phyloP scores from a whole-genome alignment of 2,113 vertebrate species.

The Lepisosteus osseus region DNA sequence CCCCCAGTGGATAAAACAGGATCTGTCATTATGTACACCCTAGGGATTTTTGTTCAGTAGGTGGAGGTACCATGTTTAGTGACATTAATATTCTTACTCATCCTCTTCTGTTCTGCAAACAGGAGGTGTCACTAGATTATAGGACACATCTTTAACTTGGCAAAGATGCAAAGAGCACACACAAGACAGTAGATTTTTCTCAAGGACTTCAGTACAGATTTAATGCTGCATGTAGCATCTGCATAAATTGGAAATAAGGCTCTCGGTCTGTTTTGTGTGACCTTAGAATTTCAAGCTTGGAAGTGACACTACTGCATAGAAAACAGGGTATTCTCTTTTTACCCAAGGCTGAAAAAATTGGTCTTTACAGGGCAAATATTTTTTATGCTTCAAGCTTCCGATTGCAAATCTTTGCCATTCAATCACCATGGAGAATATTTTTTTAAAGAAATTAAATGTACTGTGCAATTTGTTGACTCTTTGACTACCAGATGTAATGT shows the following conservation, averaged over 20 bases:
- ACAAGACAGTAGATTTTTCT: background rate
- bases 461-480: too few species aligned
- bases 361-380: background rate
- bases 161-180: too few species aligned
- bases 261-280: background rate
- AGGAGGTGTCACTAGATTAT: too few species aligned
- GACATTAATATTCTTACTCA: too few species aligned
- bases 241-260: background rate
- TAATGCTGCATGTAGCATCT: background rate
- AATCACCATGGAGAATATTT: background rate
- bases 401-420: background rate
- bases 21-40: background rate
- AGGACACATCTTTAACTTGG: too few species aligned
- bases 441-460: too few species aligned
- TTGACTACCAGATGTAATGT: too few species aligned
- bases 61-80: too few species aligned
- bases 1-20: background rate
- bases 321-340: background rate
- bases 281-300: background rate
- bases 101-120: too few species aligned
- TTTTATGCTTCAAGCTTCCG: too few species aligned
- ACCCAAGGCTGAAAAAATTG: background rate
- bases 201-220: background rate
- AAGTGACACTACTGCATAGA: background rate
- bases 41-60: background rate